phyloP scores from a whole-genome alignment of 2,888 invertebrate genomes.

The Tachystola acroxantha region DNA sequence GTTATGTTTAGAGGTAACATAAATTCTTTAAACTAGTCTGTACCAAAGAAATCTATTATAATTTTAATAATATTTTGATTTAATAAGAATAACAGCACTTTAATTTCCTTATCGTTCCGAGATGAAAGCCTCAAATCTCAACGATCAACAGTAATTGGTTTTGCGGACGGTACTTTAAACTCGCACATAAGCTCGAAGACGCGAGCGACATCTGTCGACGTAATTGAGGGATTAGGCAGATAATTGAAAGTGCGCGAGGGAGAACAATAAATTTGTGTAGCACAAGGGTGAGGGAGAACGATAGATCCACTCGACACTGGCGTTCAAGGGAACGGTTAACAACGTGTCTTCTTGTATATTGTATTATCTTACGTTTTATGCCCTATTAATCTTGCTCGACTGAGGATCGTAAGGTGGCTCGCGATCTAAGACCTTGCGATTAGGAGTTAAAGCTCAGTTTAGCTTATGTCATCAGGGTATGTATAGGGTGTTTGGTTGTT shows the following conservation, averaged over 20 bases:
- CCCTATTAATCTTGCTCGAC: conserved; percentile 74
- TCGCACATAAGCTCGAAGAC: conserved; percentile 75
- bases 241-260: conserved; percentile 79
- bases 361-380: conserved; percentile 78
- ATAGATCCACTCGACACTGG: conserved; percentile 44
- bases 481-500: conserved; percentile 51
- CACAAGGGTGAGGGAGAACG: conserved; percentile 46
- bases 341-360: conserved; percentile 83
- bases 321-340: conserved; percentile 77
- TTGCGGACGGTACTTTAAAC: conserved; percentile 74
- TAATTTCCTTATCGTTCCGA: too few species aligned
- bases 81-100: too few species aligned
- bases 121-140: too few species aligned
- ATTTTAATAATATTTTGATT: too few species aligned
- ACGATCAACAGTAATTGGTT: conserved; percentile 61
- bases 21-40: too few species aligned
- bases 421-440: conserved; percentile 35
- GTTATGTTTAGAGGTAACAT: too few species aligned
- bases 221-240: conserved; percentile 83
- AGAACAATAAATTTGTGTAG: conserved; percentile 32
- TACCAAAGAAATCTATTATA: too few species aligned
- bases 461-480: conserved; percentile 18
- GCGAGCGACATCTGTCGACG: conserved; percentile 79
- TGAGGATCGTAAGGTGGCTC: conserved; percentile 31
- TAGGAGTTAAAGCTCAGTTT: conserved; percentile 34